Evolutionary conservation across 1,140 invertebrate species (phyloP).

Genomic region (Rhynchophorus ferrugineus): DNA sequence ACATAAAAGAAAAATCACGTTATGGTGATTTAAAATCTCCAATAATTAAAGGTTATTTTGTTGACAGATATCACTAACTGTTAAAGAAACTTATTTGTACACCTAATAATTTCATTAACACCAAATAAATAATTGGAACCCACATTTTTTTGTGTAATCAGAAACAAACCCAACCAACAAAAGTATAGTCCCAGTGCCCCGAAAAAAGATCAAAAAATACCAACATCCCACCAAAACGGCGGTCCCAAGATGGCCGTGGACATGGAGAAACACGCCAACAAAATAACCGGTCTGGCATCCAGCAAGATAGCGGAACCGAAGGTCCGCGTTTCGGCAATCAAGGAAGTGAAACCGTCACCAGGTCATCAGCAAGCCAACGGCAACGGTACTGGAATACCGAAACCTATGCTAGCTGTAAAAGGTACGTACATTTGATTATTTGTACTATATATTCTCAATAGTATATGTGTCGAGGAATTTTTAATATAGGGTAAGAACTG

Average conservation of each 20-base stretch:
- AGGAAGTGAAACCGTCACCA: constrained; percentile 18
- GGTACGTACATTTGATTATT: too few species aligned
- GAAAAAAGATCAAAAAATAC: constrained; percentile 31
- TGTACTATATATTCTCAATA: too few species aligned
- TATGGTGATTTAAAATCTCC: too few species aligned
- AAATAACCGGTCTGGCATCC: constrained; percentile 31
- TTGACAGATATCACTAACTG: too few species aligned
- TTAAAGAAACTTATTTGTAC: too few species aligned
- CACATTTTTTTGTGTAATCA: too few species aligned
- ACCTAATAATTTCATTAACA: neutral
- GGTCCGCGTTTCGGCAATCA: constrained; percentile 26
- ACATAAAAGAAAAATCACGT: too few species aligned
- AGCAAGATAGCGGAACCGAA: constrained; percentile 38
- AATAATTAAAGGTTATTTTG: too few species aligned
- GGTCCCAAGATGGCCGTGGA: constrained; percentile 28
- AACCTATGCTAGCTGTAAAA: constrained; percentile 84
- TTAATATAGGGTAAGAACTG: too few species aligned
- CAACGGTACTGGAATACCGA: constrained; percentile 68
- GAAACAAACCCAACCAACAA: constrained; percentile 12
- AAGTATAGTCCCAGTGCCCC: constrained; percentile 31
- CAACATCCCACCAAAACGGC: constrained; percentile 6
- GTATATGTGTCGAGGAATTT: too few species aligned
- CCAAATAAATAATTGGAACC: too few species aligned
- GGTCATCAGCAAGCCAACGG: constrained; percentile 11
- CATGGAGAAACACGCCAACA: constrained; percentile 38